Evolutionary conservation across 2,888 invertebrate species (phyloP), one percentile per base, ranked within the genome.

Genomic region (Mesoligia furuncula): DNA sequence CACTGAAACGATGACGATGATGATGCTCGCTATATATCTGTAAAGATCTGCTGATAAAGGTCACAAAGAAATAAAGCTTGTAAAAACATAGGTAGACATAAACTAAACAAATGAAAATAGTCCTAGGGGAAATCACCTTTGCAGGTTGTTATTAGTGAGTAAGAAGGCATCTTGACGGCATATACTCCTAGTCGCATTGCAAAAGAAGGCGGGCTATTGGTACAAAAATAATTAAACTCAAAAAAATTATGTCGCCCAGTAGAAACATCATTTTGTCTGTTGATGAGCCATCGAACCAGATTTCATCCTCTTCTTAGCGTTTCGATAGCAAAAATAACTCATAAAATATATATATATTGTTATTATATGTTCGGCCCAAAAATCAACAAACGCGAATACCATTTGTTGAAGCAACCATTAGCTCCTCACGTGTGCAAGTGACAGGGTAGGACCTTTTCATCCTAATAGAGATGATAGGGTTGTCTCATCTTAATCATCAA

Each of bases 61-160:
- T 24, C 31, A 36, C 36, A 69, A 20, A 39, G 6, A 54, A 39
- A 15, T 15, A 1, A 2, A 27, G 57, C 54, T 57, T 27, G n/a
- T 57, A n/a, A 15, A 31, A 20, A 36, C 27, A 17, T 45, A 61
- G 42, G 6, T n/a, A 57, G 0, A 39, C 39, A n/a, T n/a, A 45
- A 64, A 64, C 20, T 4, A n/a, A 64, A 59, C 59, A 20, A 65
- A 48, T 13, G 11, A 65, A 65, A n/a, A n/a, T 7, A 17, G 64
- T n/a, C 71, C 31, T 4, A n/a, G 13, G 73, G n/a, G n/a, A 72
- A 73, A 71, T 73, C 71, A 42, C 5, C 36, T 36, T 11, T 4
- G 8, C 36, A n/a, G 17, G 68, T 27, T 15, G 20, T 20, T 72
- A 27, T 20, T 20, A 39, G 27, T 31, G 31, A 31, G 31, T 31